A percentile compares a stretch with the other conserved stretches of the same genome.
phyloP scores from a whole-genome alignment of 2,113 vertebrate genomes.

The Myrmophylax atrothorax region DNA sequence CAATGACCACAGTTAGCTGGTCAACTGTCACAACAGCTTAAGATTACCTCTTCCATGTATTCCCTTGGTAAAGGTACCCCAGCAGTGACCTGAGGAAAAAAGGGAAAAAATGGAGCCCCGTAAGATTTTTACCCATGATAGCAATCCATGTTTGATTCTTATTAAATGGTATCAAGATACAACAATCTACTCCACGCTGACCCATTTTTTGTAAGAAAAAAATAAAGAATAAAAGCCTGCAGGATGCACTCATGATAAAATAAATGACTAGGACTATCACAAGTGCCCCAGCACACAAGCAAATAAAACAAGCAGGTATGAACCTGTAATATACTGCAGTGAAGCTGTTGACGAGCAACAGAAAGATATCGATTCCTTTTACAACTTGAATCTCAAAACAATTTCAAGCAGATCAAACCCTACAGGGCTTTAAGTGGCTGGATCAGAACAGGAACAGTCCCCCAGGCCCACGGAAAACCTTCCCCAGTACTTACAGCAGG shows the following conservation, averaged over 20 bases:
- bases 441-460: neutral
- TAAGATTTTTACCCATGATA: neutral
- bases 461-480: neutral
- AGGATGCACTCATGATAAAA: neutral
- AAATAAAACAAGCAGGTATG: neutral
- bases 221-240: neutral
- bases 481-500: constrained; percentile 81
- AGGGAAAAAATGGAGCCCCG: neutral
- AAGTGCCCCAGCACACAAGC: neutral
- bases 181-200: neutral
- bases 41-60: constrained; percentile 91
- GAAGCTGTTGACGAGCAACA: neutral
- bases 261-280: neutral
- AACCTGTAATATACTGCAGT: neutral
- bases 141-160: neutral
- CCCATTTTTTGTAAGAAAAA: neutral
- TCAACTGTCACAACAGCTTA: neutral
- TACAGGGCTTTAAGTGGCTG: neutral
- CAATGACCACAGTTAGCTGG: neutral
- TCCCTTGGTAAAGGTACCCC: constrained; percentile 92
- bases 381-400: neutral
- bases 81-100: constrained; percentile 85
- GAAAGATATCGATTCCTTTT: neutral
- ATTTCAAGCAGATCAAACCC: neutral
- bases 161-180: neutral